These are phyloP conservation scores for Ditylenchus dipsaci DNA, from an alignment of 1,140 invertebrate genomes.

Conservation along the genomic window DNA sequence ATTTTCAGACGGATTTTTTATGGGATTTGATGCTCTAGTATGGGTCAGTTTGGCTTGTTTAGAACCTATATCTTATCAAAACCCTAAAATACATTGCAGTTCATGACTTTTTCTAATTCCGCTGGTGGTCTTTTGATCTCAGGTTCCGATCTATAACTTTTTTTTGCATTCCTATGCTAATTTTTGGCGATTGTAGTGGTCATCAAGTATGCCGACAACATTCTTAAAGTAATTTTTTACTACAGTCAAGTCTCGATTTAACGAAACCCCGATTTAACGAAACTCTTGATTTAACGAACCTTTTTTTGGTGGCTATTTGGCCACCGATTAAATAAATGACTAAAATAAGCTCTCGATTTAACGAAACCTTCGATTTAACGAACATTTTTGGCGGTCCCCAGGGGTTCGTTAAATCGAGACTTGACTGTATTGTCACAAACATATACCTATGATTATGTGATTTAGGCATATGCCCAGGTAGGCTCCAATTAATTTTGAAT, in stretches of 20 bases:
- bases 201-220: slow-evolving; percentile 93
- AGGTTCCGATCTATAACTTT: not conserved
- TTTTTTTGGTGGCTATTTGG: too few species aligned
- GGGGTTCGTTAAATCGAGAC: too few species aligned
- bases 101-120: slow-evolving; percentile 74
- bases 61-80: not conserved
- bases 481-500: not conserved
- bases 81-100: not conserved
- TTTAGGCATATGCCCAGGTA: slow-evolving; percentile 60
- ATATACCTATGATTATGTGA: not conserved
- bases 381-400: too few species aligned
- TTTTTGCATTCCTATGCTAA: not conserved
- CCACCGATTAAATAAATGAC: too few species aligned
- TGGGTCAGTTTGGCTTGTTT: slow-evolving; percentile 63
- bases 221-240: slow-evolving; percentile 65
- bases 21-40: slow-evolving; percentile 76
- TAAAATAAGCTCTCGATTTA: too few species aligned
- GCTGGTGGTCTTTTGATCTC: slow-evolving; percentile 79
- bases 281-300: too few species aligned
- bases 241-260: too few species aligned
- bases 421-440: too few species aligned
- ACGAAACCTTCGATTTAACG: too few species aligned
- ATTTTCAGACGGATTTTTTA: slow-evolving; percentile 56
- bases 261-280: too few species aligned
- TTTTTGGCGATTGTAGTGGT: slow-evolving; percentile 68